Percentiles rank a stretch among this genome's conserved stretches.
Conservation (phyloP, 2,888 invertebrate genomes). For the Clunio marinus region DNA sequence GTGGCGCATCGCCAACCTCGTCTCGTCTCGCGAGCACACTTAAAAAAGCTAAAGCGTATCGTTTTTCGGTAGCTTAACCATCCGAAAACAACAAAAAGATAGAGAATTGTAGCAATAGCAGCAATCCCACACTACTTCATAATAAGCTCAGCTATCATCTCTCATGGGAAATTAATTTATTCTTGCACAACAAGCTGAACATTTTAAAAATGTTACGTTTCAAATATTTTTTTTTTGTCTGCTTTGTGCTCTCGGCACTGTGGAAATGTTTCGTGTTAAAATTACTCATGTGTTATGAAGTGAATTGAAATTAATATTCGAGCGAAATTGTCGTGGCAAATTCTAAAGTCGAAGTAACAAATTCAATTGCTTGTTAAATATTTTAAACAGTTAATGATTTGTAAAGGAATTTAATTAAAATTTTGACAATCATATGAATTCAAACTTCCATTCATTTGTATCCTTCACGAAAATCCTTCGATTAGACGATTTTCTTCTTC, state of each 20-base stretch:
- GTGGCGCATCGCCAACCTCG: not conserved
- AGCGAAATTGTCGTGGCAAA: not conserved
- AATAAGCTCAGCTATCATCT: not conserved
- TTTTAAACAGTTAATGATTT: too few species aligned
- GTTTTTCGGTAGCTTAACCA: constrained; percentile 13
- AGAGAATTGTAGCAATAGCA: not conserved
- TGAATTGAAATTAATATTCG: constrained; percentile 16
- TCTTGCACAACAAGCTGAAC: not conserved
- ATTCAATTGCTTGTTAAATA: too few species aligned
- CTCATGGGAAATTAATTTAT: constrained; percentile 23
- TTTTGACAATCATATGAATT: too few species aligned
- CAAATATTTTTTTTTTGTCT: not conserved
- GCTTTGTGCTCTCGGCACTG: not conserved
- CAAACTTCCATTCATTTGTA: too few species aligned
- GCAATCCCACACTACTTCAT: not conserved
- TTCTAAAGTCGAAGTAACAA: too few species aligned
- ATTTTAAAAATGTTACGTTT: not conserved
- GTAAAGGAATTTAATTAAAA: too few species aligned
- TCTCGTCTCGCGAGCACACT: constrained; percentile 20
- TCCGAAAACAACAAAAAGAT: not conserved
- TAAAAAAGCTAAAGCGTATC: constrained; percentile 7
- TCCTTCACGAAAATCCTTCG: too few species aligned
- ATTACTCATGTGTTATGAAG: not conserved
- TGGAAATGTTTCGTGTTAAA: not conserved
- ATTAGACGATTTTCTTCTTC: too few species aligned